A percentile compares a stretch with the other conserved stretches of the same genome.
phyloP scores from a whole-genome alignment of 2,888 invertebrate genomes.

The Drosophila kuntzei region DNA sequence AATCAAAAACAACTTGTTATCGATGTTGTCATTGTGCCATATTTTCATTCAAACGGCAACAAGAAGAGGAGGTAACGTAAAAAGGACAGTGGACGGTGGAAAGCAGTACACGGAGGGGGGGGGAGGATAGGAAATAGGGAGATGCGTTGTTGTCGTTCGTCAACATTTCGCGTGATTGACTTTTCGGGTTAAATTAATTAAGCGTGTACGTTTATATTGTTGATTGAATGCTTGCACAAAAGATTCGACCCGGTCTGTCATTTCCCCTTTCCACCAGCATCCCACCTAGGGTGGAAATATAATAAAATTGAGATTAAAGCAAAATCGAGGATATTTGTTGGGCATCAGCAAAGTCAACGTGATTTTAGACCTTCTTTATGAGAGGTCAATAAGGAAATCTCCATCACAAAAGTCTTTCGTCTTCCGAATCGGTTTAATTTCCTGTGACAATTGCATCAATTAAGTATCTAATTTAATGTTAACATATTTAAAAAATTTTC shows the following conservation, averaged over 20 bases:
- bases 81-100: slow-evolving; percentile 20
- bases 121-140: not conserved
- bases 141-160: slow-evolving; percentile 52
- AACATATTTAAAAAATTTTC: slow-evolving; percentile 1
- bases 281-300: not conserved
- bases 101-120: not conserved
- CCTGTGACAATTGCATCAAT: slow-evolving; percentile 6
- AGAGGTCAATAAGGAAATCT: not conserved
- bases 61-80: slow-evolving; percentile 4
- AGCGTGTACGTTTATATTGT: slow-evolving; percentile 77
- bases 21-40: slow-evolving; percentile 70
- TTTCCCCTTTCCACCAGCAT: not conserved
- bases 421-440: not conserved
- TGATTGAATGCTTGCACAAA: slow-evolving; percentile 62
- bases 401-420: not conserved
- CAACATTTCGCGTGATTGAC: slow-evolving; percentile 73
- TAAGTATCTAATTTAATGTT: not conserved
- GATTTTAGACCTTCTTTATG: not conserved
- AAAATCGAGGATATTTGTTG: not conserved
- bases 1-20: slow-evolving; percentile 78
- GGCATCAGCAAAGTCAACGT: not conserved
- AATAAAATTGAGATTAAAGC: slow-evolving; percentile 2
- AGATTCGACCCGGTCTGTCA: slow-evolving; percentile 18
- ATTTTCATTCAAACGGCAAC: slow-evolving; percentile 38
- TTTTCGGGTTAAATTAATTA: slow-evolving; percentile 80